Conservation (phyloP, 2,888 invertebrate species). For the Melangyna quadrimaculata region DNA sequence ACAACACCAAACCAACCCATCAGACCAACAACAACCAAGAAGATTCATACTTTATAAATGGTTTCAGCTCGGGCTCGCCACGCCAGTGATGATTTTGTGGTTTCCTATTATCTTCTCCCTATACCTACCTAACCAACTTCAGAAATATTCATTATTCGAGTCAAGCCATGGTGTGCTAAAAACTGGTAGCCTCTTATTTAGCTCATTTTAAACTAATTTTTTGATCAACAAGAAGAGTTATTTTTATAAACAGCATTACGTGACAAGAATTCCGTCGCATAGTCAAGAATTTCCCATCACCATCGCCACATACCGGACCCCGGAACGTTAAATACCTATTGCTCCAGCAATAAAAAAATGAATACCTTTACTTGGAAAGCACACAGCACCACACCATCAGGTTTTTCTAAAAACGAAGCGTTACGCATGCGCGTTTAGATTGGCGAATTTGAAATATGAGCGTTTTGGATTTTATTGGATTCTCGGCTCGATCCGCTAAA, state of each 20-base stretch:
- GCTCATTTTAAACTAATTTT: conserved; percentile 71
- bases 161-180: conserved; percentile 62
- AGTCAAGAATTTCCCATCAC: conserved; percentile 19
- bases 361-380: conserved; percentile 24
- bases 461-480: conserved; percentile 57
- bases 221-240: conserved; percentile 77
- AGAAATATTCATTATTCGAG: conserved; percentile 64
- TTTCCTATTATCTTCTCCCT: conserved; percentile 50
- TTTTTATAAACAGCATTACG: conserved; percentile 81
- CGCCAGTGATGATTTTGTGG: conserved; percentile 34
- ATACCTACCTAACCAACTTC: neutral
- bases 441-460: conserved; percentile 60
- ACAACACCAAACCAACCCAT: conserved; percentile 1
- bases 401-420: conserved; percentile 11
- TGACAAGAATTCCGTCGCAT: conserved; percentile 78
- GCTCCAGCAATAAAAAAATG: neutral
- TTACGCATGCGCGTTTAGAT: conserved; percentile 49
- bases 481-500: neutral
- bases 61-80: neutral
- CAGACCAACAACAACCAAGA: conserved; percentile 10
- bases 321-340: neutral
- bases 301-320: too few species aligned
- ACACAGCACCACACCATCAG: neutral
- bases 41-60: conserved; percentile 16
- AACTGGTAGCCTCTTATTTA: conserved; percentile 72